phyloP scores from a whole-genome alignment of 1,140 invertebrate species.

The Diorhabda sublineata region DNA sequence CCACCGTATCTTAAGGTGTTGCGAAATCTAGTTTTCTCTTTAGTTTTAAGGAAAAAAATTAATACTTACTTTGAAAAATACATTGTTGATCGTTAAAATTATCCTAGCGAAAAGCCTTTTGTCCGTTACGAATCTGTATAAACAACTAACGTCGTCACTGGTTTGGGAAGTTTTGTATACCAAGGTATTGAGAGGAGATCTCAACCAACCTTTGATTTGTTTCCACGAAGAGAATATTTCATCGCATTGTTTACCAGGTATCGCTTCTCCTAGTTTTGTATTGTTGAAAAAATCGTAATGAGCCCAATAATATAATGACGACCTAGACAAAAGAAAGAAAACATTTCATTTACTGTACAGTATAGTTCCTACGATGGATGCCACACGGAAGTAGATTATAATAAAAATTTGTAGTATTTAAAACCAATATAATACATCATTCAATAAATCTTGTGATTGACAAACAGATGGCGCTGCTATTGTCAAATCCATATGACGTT shows the following conservation, averaged over 20 bases:
- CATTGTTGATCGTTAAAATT: conserved; percentile 65
- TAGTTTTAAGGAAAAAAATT: background rate
- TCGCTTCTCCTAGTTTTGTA: conserved; percentile 74
- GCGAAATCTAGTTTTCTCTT: too few species aligned
- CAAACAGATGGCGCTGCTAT: too few species aligned
- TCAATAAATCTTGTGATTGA: too few species aligned
- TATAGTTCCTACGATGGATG: too few species aligned
- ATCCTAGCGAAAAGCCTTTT: conserved; percentile 73
- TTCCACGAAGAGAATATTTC: conserved; percentile 80
- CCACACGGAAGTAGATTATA: too few species aligned
- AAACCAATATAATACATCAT: too few species aligned
- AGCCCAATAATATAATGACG: conserved; percentile 85
- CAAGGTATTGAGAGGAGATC: conserved; percentile 78
- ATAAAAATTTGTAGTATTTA: too few species aligned
- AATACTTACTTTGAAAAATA: conserved; percentile 62
- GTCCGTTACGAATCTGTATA: conserved; percentile 79
- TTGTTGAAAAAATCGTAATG: conserved; percentile 92
- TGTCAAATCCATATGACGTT: too few species aligned
- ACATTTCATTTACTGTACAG: too few species aligned
- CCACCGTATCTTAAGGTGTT: too few species aligned
- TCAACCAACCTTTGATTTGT: conserved; percentile 61
- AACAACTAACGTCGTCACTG: conserved; percentile 68
- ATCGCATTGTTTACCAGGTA: conserved; percentile 75
- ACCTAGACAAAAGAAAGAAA: conserved; percentile 46
- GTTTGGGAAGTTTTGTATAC: conserved; percentile 72